Evolutionary conservation across 2,888 invertebrate species (phyloP).

Genomic region (Caenorhabditis sulstoni): DNA sequence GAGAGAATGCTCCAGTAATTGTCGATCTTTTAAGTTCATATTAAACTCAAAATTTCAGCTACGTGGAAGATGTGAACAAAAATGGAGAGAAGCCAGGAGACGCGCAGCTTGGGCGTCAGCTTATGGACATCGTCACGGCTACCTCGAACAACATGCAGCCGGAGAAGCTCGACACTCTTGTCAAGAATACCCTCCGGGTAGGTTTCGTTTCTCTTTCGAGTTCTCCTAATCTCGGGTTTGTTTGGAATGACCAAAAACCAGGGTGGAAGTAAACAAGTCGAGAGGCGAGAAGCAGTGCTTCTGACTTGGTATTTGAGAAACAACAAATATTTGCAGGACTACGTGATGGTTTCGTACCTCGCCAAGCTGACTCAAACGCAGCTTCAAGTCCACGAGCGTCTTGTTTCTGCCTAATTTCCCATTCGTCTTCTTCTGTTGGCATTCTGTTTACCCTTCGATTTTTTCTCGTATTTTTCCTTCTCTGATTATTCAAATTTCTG

Average conservation of each 20-base stretch:
- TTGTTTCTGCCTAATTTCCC: constrained; percentile 81
- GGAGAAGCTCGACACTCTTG: constrained; percentile 93
- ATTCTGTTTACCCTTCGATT: not conserved
- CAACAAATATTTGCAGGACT: constrained; percentile 84
- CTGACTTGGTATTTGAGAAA: not conserved
- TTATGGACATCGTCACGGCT: constrained; percentile 84
- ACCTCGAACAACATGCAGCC: constrained; percentile 90
- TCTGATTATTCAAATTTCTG: not conserved
- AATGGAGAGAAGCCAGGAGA: constrained; percentile 84
- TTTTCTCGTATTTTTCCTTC: not conserved
- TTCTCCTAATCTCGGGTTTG: not conserved
- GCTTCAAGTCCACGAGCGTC: constrained; percentile 94
- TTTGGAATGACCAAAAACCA: constrained; percentile 18
- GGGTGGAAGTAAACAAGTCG: not conserved
- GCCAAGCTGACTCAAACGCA: constrained; percentile 97
- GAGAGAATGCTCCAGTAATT: constrained; percentile 83
- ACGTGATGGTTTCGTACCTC: constrained; percentile 96
- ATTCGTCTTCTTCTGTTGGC: constrained; percentile 4
- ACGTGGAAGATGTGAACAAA: constrained; percentile 91
- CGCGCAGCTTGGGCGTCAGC: constrained; percentile 91
- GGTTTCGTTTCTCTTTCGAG: constrained; percentile 40
- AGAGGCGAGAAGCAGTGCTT: not conserved
- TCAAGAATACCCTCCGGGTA: constrained; percentile 94
- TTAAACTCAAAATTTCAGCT: constrained; percentile 44
- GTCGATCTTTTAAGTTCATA: not conserved